Percentiles rank a stretch among this genome's conserved stretches.
Conservation (phyloP, 2,888 invertebrate species). For the Odontomyia ornata region DNA sequence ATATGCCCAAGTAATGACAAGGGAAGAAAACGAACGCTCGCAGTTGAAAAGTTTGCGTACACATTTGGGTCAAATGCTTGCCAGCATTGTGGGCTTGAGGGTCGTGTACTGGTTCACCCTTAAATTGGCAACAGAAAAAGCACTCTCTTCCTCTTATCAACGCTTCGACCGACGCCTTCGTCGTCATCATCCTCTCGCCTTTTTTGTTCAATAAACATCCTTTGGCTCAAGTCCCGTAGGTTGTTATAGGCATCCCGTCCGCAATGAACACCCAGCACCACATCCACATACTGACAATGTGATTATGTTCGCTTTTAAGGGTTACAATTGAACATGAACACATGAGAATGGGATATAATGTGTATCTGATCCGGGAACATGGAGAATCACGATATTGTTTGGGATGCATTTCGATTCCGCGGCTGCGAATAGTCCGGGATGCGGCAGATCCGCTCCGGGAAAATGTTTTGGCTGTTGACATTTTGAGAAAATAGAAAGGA, state of each 20-base stretch:
- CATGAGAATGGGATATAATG: slow-evolving; percentile 45
- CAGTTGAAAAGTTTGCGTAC: slow-evolving; percentile 51
- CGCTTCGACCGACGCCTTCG: not conserved
- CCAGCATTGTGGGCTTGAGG: slow-evolving; percentile 52
- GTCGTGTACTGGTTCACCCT: slow-evolving; percentile 52
- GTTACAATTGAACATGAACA: slow-evolving; percentile 44
- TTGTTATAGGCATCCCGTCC: slow-evolving; percentile 44
- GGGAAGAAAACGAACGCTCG: slow-evolving; percentile 42
- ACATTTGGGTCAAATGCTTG: slow-evolving; percentile 51
- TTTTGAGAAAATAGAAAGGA: slow-evolving; percentile 42
- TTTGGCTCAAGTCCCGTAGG: slow-evolving; percentile 29
- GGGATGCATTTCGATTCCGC: slow-evolving; percentile 22
- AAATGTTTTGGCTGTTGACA: slow-evolving; percentile 45
- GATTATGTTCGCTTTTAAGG: slow-evolving; percentile 42
- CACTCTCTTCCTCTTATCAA: slow-evolving; percentile 7
- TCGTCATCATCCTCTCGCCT: not conserved
- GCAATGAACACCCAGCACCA: slow-evolving; percentile 48
- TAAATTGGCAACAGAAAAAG: slow-evolving; percentile 49
- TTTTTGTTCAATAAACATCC: slow-evolving; percentile 26
- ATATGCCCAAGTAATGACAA: slow-evolving; percentile 14
- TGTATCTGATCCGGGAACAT: slow-evolving; percentile 28
- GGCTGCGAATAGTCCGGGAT: slow-evolving; percentile 13
- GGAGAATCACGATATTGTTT: slow-evolving; percentile 38
- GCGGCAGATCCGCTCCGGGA: slow-evolving; percentile 1
- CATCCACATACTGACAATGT: slow-evolving; percentile 46